Base-by-base conservation (phyloP, 2,888 invertebrate genomes). In the Drosophila mayaguana region DNA sequence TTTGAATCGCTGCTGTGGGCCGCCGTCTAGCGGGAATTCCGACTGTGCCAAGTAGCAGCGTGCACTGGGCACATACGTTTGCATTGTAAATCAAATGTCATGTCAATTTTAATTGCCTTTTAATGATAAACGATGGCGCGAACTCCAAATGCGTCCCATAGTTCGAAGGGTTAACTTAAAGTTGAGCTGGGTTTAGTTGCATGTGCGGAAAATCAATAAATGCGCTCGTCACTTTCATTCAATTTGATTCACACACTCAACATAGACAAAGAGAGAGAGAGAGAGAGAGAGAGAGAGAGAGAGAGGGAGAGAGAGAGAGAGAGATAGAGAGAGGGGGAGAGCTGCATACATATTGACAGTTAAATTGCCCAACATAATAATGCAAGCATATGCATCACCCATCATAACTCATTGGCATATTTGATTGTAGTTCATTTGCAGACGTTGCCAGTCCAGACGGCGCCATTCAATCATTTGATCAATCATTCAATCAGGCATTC, bases 81-180 rank as follows among this genome's bases (percentile, higher is more conserved):
- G 63, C 76, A 75, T 46, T 78, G 80, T 87, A 87, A 84, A 84
- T 84, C 88, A 85, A 84, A 85, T 83, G 79, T 72, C 85, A 77
- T 84, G 88, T 87, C 81, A 84, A 79, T 85, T 87, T 80, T 84
- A 84, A 84, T 84, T 84, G 84, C 85, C 72, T 76, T 87, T 84
- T 84, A 84, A 84, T 82, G 84, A 85, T 82, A 84, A 84, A 82
- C 75, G 83, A 80, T 81, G 79, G 64, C 69, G 73, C 69, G 63
- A 68, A 63, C 76, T 62, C 53, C 48, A 11, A 25, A 42, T 46
- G 3, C 12, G 25, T 34, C 36, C 36, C 36, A 56, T 36, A 54
- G 67, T 57, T 36, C 64, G 57, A 66, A 54, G 79, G 80, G 75
- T 86, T 81, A 81, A 81, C 56, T 71, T 70, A 22, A 62, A 60